These are phyloP conservation scores for Ceyx melanurus DNA, from an alignment of 2,113 vertebrate species.

Conservation along the genomic window DNA sequence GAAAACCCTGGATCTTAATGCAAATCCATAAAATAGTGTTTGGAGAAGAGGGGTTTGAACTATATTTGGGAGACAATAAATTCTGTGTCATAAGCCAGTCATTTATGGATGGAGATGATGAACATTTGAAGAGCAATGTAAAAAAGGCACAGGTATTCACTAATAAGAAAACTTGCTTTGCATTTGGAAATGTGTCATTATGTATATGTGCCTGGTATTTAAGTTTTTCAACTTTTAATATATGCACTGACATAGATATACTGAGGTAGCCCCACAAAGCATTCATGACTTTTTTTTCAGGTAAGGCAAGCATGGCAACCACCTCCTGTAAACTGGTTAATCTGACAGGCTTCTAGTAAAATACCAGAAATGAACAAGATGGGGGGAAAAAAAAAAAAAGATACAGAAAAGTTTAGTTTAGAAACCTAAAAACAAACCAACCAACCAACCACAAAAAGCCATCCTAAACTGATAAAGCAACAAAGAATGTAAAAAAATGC, in stretches of 20 bases:
- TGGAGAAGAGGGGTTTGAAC: fast-evolving
- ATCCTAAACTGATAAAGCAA: background rate
- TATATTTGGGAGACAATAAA: background rate
- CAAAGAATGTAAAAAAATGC: background rate
- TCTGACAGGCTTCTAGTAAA: background rate
- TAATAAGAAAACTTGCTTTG: background rate
- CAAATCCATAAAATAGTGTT: background rate
- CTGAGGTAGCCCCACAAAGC: background rate
- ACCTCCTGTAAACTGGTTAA: background rate
- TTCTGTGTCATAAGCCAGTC: background rate
- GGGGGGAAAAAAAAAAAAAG: background rate
- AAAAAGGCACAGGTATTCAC: background rate
- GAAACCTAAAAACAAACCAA: too few species aligned
- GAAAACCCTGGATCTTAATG: background rate
- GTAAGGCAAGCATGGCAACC: background rate
- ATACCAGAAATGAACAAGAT: background rate
- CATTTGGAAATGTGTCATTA: background rate
- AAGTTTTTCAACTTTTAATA: background rate
- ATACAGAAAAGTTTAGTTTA: too few species aligned
- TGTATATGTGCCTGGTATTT: background rate
- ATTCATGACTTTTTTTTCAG: background rate
- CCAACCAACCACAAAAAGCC: background rate
- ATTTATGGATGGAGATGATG: background rate
- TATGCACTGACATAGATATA: background rate
- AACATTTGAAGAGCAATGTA: background rate